phyloP scores from a whole-genome alignment of 2,113 vertebrate species.

The Gymnocephalus cernua region DNA sequence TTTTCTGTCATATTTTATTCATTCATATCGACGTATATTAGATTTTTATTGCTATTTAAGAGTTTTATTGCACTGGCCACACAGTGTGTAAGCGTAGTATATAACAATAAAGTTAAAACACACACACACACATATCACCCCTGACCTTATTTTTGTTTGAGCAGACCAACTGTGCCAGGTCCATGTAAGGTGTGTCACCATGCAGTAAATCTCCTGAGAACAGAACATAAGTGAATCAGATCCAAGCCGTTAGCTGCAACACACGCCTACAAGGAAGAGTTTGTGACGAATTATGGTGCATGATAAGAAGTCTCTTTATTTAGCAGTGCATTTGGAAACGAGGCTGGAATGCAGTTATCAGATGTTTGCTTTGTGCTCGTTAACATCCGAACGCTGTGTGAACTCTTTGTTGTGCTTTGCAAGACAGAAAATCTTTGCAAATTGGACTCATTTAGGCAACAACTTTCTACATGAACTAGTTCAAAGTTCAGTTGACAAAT shows the following conservation, averaged over 20 bases:
- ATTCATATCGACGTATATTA: not conserved
- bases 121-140: slow-evolving; percentile 39
- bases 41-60: not conserved
- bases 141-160: slow-evolving; percentile 61
- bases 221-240: slow-evolving; percentile 60
- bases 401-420: slow-evolving; percentile 21
- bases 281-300: slow-evolving; percentile 40
- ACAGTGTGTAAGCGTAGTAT: not conserved
- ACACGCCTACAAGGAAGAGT: slow-evolving; percentile 65
- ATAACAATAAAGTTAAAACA: slow-evolving; percentile 27
- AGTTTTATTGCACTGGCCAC: not conserved
- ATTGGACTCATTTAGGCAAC: not conserved
- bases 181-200: slow-evolving; percentile 66
- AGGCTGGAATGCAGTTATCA: slow-evolving; percentile 58
- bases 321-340: slow-evolving; percentile 52
- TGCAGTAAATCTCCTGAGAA: slow-evolving; percentile 66
- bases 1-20: not conserved
- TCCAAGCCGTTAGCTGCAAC: slow-evolving; percentile 54
- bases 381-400: slow-evolving; percentile 20
- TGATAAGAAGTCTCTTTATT: slow-evolving; percentile 63
- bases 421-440: not conserved
- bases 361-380: slow-evolving; percentile 52
- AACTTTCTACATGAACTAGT: too few relatives aligned
- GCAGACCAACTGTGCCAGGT: slow-evolving; percentile 67
- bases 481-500: too few relatives aligned